phyloP scores from a whole-genome alignment of 2,113 vertebrate species.

The Psophia crepitans region DNA sequence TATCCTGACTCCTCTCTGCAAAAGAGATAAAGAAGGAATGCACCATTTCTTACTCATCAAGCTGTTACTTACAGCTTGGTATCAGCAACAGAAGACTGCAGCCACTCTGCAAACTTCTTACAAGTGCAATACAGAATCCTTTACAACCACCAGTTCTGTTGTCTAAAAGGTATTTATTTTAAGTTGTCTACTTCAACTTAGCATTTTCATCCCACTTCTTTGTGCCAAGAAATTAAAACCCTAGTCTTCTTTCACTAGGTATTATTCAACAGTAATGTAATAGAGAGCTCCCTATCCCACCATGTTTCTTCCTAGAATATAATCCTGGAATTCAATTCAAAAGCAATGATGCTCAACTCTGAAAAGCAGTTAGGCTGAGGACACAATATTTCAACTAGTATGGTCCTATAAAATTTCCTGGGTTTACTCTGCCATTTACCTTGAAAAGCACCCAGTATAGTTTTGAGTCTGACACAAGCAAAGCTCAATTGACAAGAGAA shows the following conservation, averaged over 20 bases:
- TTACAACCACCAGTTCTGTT: neutral
- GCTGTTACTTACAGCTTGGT: neutral
- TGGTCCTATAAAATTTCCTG: neutral
- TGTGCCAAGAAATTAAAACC: neutral
- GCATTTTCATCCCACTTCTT: neutral
- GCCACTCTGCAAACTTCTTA: neutral
- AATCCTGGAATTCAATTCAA: neutral
- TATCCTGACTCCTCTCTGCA: conserved; percentile 96
- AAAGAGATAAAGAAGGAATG: conserved; percentile 42
- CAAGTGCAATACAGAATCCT: neutral
- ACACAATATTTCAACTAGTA: neutral
- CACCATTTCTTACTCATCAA: neutral
- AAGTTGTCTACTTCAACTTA: neutral
- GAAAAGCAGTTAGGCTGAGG: neutral
- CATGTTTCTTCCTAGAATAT: neutral
- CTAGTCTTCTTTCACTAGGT: neutral
- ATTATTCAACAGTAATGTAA: neutral
- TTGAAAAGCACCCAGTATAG: neutral
- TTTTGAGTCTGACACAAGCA: neutral
- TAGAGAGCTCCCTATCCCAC: neutral
- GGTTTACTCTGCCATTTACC: neutral
- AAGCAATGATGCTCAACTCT: neutral
- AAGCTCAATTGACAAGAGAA: neutral
- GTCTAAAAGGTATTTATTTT: neutral
- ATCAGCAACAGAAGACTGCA: neutral